Conservation (phyloP, 2,888 invertebrate species). For the Diloba caeruleocephala region DNA sequence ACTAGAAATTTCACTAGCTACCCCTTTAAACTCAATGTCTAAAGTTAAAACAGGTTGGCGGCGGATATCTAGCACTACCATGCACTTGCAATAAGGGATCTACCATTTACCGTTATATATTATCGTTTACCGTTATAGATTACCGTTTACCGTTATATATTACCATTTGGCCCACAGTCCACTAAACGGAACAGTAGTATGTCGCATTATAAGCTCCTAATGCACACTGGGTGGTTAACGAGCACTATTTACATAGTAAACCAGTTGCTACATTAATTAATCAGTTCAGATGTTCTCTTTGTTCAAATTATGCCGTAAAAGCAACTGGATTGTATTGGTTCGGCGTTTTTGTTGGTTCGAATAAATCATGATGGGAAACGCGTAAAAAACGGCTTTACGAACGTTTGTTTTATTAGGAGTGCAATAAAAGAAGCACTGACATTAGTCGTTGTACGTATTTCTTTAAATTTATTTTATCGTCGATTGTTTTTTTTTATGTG, state of each 20-base stretch:
- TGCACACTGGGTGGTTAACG: slow-evolving; percentile 69
- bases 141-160: too few relatives aligned
- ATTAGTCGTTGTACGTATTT: slow-evolving; percentile 44
- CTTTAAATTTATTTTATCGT: slow-evolving; percentile 45
- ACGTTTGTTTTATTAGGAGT: slow-evolving; percentile 50
- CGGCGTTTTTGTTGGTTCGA: slow-evolving; percentile 42
- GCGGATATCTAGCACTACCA: too few relatives aligned
- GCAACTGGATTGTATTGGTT: slow-evolving; percentile 43
- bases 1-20: too few relatives aligned
- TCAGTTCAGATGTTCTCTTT: slow-evolving; percentile 70
- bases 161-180: slow-evolving; percentile 9
- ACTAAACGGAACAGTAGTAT: slow-evolving; percentile 44
- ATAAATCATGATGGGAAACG: slow-evolving; percentile 54
- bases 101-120: too few relatives aligned
- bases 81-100: too few relatives aligned
- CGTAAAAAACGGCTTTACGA: slow-evolving; percentile 53
- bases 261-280: slow-evolving; percentile 69
- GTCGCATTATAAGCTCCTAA: slow-evolving; percentile 52
- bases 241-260: slow-evolving; percentile 72
- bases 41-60: too few relatives aligned
- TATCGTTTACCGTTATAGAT: too few relatives aligned
- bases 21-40: too few relatives aligned
- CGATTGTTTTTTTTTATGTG: slow-evolving; percentile 24
- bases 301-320: slow-evolving; percentile 55
- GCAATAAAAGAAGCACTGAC: slow-evolving; percentile 46